phyloP scores from a whole-genome alignment of 2,797 vertebrate genomes.

The Tauraco hartlaubi region DNA sequence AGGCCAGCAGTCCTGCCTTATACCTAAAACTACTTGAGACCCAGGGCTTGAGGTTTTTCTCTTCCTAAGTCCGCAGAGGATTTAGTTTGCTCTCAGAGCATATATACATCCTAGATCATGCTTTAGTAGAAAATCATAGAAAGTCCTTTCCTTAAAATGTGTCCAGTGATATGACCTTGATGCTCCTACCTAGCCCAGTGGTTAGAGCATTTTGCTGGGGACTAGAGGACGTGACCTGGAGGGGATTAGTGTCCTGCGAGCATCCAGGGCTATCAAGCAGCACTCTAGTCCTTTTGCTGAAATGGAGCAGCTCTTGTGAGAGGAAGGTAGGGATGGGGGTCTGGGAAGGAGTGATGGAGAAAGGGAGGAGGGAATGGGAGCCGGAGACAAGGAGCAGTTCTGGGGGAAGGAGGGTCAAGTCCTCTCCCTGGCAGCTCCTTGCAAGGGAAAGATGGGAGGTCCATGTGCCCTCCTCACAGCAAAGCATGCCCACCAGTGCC shows the following conservation, averaged over 20 bases:
- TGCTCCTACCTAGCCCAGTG: neutral
- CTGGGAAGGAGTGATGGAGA: neutral
- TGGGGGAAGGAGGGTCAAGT: neutral
- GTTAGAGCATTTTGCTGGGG: neutral
- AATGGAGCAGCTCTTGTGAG: neutral
- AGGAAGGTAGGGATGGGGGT: neutral
- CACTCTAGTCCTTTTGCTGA: neutral
- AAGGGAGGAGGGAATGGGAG: neutral
- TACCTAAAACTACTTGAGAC: neutral
- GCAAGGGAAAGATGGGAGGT: neutral
- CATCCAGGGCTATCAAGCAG: neutral
- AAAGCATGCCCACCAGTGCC: neutral
- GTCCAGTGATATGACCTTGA: neutral
- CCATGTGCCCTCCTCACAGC: neutral
- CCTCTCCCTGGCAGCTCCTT: neutral
- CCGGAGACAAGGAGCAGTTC: neutral
- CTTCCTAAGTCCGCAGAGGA: neutral
- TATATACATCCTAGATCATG: neutral
- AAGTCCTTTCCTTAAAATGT: neutral
- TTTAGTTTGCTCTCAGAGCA: neutral
- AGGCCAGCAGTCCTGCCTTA: neutral
- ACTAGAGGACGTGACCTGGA: neutral
- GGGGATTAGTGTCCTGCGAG: neutral
- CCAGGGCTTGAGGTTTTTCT: neutral
- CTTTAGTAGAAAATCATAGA: neutral